These are phyloP conservation scores for Watsonalla cultraria DNA, from an alignment of 2,888 invertebrate species.

Conservation along the genomic window DNA sequence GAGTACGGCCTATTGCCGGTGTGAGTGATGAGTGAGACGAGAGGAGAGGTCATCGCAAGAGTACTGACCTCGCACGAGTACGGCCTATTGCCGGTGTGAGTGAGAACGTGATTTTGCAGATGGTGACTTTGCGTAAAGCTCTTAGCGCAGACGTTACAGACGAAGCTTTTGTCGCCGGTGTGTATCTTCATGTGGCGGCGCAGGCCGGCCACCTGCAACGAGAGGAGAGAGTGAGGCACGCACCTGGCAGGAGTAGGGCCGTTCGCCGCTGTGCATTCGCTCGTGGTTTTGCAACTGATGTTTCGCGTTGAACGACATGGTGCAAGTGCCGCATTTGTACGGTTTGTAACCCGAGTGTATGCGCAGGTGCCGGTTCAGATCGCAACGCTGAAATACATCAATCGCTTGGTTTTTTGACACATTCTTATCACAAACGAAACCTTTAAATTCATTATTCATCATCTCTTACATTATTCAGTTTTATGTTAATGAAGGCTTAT, in stretches of 20 bases:
- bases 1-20: too few relatives aligned
- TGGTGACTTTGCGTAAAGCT: constrained; percentile 55
- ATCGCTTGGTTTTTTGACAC: constrained; percentile 22
- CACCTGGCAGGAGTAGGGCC: constrained; percentile 72
- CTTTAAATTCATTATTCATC: too few relatives aligned
- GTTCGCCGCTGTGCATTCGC: constrained; percentile 74
- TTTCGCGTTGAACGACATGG: constrained; percentile 76
- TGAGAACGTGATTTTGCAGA: constrained; percentile 49
- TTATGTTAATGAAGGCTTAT: not conserved
- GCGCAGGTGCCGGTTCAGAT: constrained; percentile 71
- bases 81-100: constrained; percentile 54
- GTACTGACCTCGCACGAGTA: constrained; percentile 55
- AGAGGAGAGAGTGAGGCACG: constrained; percentile 21
- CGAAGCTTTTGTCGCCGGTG: constrained; percentile 49
- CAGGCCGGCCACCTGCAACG: constrained; percentile 47
- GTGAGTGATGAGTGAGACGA: too few relatives aligned
- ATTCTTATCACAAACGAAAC: not conserved
- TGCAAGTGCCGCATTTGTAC: constrained; percentile 66
- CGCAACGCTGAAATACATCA: constrained; percentile 68
- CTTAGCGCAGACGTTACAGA: constrained; percentile 49
- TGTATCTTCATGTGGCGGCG: constrained; percentile 54
- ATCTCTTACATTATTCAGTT: not conserved
- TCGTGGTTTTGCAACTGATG: constrained; percentile 76
- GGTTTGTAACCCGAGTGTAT: constrained; percentile 77
- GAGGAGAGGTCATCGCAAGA: too few relatives aligned